These are phyloP conservation scores for Lithophane ornitopus DNA, from an alignment of 2,888 invertebrate genomes.

Conservation along the genomic window DNA sequence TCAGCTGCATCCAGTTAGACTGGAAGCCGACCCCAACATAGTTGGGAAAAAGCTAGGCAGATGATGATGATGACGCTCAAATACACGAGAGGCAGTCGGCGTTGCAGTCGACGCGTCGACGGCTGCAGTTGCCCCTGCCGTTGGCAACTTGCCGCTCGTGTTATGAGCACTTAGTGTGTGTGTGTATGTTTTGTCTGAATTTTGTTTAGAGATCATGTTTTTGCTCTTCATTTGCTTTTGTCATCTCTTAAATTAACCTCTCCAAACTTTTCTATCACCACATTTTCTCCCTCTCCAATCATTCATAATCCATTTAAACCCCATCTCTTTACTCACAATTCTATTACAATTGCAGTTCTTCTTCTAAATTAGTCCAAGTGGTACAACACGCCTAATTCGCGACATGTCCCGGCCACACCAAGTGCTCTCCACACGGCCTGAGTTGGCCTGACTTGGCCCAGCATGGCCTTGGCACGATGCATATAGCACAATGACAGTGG, in stretches of 20 bases:
- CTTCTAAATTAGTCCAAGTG: slow-evolving; percentile 72
- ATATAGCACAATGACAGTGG: slow-evolving; percentile 70
- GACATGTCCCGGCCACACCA: slow-evolving; percentile 66
- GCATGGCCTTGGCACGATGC: slow-evolving; percentile 67
- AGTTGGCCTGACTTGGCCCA: slow-evolving; percentile 65
- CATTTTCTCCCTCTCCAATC: neutral
- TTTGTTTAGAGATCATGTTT: neutral
- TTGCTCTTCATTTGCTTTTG: neutral
- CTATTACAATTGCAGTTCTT: slow-evolving; percentile 47
- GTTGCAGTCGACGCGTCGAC: too few species aligned
- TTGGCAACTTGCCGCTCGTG: too few species aligned
- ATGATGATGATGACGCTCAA: too few species aligned
- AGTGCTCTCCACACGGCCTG: slow-evolving; percentile 70
- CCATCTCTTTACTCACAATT: slow-evolving; percentile 28
- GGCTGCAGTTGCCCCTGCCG: too few species aligned
- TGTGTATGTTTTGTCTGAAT: neutral
- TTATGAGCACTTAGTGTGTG: neutral
- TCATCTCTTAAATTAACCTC: neutral
- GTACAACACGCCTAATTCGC: slow-evolving; percentile 67
- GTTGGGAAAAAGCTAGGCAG: too few species aligned
- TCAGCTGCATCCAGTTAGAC: too few species aligned
- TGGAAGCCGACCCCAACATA: too few species aligned
- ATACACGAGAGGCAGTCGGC: too few species aligned
- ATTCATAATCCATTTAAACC: neutral
- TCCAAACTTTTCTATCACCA: neutral